Evolutionary conservation across 2,113 vertebrate genomes (phyloP).

Genomic region (Sapajus apella): DNA sequence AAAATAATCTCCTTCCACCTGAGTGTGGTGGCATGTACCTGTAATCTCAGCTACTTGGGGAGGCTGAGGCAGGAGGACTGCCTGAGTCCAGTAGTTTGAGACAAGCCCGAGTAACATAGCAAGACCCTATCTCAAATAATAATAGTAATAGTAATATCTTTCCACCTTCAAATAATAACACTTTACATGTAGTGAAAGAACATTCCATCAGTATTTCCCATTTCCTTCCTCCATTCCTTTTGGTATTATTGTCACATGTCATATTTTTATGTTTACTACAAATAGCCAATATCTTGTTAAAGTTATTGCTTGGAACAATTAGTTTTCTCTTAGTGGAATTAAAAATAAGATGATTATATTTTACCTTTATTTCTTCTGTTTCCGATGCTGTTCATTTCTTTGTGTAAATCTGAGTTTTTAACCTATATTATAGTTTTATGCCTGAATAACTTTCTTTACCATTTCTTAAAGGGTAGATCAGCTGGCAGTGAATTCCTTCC

Average conservation of each 20-base stretch:
- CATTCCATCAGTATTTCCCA: neutral
- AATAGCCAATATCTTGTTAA: neutral
- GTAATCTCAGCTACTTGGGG: too few species aligned
- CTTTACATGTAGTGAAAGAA: neutral
- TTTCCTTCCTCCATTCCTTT: neutral
- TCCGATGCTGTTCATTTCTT: neutral
- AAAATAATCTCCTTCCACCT: neutral
- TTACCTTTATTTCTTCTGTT: neutral
- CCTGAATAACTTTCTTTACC: neutral
- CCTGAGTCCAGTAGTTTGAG: too few species aligned
- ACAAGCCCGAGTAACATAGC: too few species aligned
- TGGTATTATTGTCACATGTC: neutral
- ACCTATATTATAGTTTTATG: neutral
- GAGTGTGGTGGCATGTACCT: too few species aligned
- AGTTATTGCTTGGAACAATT: conserved; percentile 3
- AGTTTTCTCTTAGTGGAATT: neutral
- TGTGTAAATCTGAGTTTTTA: neutral
- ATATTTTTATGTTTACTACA: neutral
- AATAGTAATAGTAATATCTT: too few species aligned
- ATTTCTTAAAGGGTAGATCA: neutral
- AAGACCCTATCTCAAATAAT: too few species aligned
- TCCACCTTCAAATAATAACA: neutral
- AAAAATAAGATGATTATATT: neutral
- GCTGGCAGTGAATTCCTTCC: neutral
- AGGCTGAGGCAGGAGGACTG: too few species aligned